Evolutionary conservation across 2,113 vertebrate genomes (phyloP).

Genomic region (Pachypanchax playfairii): DNA sequence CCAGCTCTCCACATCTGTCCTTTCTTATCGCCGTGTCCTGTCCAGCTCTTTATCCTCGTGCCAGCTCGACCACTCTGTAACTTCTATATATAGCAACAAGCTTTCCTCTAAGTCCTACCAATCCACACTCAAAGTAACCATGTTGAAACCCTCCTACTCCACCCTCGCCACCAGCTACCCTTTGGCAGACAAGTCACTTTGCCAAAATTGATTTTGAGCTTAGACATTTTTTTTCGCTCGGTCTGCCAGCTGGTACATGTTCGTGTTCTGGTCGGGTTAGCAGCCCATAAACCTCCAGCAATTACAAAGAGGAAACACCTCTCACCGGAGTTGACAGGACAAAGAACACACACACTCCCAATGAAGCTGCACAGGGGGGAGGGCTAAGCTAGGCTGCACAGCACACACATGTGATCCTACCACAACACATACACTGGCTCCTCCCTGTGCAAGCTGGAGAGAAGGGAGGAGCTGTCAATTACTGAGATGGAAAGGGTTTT

Average conservation of each 20-base stretch:
- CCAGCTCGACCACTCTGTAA: slow-evolving; percentile 32
- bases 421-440: slow-evolving; percentile 57
- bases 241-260: slow-evolving; percentile 23
- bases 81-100: slow-evolving; percentile 56
- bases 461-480: slow-evolving; percentile 64
- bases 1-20: slow-evolving; percentile 57
- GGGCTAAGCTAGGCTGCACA: slow-evolving; percentile 66
- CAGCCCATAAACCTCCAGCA: slow-evolving; percentile 1
- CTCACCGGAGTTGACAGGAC: slow-evolving; percentile 67
- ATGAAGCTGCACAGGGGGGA: slow-evolving; percentile 53
- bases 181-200: slow-evolving; percentile 43
- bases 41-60: slow-evolving; percentile 25
- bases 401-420: slow-evolving; percentile 44
- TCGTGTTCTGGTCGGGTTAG: slow-evolving; percentile 12
- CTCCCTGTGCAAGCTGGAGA: slow-evolving; percentile 62
- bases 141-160: slow-evolving; percentile 38
- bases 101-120: slow-evolving; percentile 36
- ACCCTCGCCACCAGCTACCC: slow-evolving; percentile 35
- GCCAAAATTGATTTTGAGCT: slow-evolving; percentile 49
- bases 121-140: too few species aligned
- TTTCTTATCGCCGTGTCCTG: slow-evolving; percentile 41
- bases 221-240: slow-evolving; percentile 5
- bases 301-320: slow-evolving; percentile 47
- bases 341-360: slow-evolving; percentile 71
- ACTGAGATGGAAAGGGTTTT: slow-evolving; percentile 52